Conservation (phyloP, 2,888 invertebrate genomes). For the Margaritifera margaritifera region DNA sequence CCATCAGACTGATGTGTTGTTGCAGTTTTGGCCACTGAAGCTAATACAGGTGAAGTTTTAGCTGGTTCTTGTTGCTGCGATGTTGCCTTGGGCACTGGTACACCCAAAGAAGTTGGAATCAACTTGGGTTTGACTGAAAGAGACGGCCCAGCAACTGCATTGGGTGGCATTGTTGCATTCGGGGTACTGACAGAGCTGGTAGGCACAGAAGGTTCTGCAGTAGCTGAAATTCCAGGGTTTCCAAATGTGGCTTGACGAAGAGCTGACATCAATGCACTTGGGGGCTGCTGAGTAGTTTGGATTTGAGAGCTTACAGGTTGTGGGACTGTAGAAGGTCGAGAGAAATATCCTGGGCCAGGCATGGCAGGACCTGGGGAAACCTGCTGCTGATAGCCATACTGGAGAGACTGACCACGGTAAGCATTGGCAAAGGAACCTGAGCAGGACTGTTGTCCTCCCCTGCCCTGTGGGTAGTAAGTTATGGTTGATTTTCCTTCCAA, state of each 20-base stretch:
- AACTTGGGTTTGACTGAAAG: constrained; percentile 26
- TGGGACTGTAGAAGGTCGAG: constrained; percentile 21
- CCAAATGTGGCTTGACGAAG: constrained; percentile 14
- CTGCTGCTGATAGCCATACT: constrained; percentile 43
- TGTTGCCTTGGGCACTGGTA: constrained; percentile 17
- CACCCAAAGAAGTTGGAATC: constrained; percentile 38
- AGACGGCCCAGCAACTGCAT: constrained; percentile 39
- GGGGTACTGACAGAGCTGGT: constrained; percentile 11
- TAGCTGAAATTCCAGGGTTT: constrained; percentile 17
- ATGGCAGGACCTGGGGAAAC: constrained; percentile 25
- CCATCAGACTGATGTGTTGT: background rate
- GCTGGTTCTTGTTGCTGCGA: constrained; percentile 8
- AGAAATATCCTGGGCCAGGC: constrained; percentile 64
- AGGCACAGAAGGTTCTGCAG: constrained; percentile 19
- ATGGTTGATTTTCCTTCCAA: constrained; percentile 58
- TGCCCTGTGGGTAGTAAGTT: constrained; percentile 45
- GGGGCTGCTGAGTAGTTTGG: constrained; percentile 16
- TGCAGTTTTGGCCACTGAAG: constrained; percentile 5
- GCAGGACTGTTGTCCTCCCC: constrained; percentile 30
- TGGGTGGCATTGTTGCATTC: constrained; percentile 40
- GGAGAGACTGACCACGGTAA: constrained; percentile 57
- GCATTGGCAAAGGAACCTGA: constrained; percentile 56
- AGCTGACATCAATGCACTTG: background rate
- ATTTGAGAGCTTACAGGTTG: constrained; percentile 13
- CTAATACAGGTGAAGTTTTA: background rate